These are phyloP conservation scores for Lydus trimaculatus DNA, from an alignment of 2,888 invertebrate genomes.

Conservation along the genomic window DNA sequence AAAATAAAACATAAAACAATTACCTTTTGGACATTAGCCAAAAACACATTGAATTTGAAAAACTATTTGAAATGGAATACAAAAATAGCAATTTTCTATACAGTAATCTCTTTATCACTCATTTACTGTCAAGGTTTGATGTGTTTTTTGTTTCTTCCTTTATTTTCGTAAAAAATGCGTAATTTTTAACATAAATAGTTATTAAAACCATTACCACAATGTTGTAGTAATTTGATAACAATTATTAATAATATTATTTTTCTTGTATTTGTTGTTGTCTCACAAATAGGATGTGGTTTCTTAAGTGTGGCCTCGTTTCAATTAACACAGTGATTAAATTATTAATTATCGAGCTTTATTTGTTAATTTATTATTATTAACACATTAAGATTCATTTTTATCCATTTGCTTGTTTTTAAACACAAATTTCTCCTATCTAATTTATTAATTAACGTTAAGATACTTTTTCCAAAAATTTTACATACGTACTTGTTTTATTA, in stretches of 20 bases:
- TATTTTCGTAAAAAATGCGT: neutral
- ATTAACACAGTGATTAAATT: neutral
- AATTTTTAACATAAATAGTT: neutral
- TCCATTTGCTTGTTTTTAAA: neutral
- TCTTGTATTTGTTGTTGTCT: neutral
- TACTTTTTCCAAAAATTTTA: no score
- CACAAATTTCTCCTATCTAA: no score
- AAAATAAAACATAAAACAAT: conserved; percentile 19
- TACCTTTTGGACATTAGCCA: conserved; percentile 24
- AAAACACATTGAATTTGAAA: conserved; percentile 20
- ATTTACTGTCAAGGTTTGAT: neutral
- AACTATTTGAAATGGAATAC: conserved; percentile 17
- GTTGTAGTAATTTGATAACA: neutral
- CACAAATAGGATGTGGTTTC: neutral
- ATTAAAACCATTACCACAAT: conserved; percentile 1
- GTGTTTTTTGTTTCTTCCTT: no score
- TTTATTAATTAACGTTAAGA: no score
- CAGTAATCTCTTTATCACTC: neutral
- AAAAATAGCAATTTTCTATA: conserved; percentile 8
- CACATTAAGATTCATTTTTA: neutral
- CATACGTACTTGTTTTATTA: no score
- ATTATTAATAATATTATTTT: neutral
- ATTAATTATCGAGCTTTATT: neutral
- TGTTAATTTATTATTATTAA: neutral
- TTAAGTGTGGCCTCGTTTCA: neutral